Percentiles rank a stretch among this genome's conserved stretches.
Evolutionary conservation across 2,113 vertebrate genomes (phyloP).

Genomic region (Gymnocephalus cernua): DNA sequence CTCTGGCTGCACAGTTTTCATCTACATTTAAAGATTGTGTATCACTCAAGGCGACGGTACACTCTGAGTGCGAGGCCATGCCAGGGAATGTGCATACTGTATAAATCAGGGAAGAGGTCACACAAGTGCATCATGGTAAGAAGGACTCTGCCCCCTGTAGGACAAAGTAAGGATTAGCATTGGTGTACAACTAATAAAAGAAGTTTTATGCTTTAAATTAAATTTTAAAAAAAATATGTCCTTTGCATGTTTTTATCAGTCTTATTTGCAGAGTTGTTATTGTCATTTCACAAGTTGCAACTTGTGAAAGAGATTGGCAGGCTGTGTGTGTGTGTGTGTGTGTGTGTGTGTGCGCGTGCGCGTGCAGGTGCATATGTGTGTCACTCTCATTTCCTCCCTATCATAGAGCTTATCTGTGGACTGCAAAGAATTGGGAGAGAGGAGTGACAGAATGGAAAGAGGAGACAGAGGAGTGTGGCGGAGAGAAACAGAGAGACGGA

Average conservation of each 20-base stretch:
- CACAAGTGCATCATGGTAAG: background rate
- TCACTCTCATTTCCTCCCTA: slow-evolving; percentile 64
- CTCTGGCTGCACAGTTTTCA: slow-evolving; percentile 18
- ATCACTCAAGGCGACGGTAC: slow-evolving; percentile 37
- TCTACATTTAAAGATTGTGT: slow-evolving; percentile 45
- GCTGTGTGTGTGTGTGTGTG: slow-evolving; percentile 25
- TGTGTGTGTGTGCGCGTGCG: slow-evolving; percentile 7
- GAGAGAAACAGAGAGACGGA: slow-evolving; percentile 49
- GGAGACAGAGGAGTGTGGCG: slow-evolving; percentile 53
- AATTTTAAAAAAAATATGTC: background rate
- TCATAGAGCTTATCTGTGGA: slow-evolving; percentile 67
- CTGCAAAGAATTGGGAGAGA: slow-evolving; percentile 64
- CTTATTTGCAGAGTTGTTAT: slow-evolving; percentile 41
- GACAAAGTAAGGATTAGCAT: background rate
- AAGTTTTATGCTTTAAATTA: background rate
- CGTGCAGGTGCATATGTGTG: slow-evolving; percentile 29
- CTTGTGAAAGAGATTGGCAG: slow-evolving; percentile 15
- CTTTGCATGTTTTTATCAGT: background rate
- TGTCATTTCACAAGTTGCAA: background rate
- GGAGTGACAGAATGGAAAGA: slow-evolving; percentile 73
- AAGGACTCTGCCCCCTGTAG: slow-evolving; percentile 44
- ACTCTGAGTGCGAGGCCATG: slow-evolving; percentile 26
- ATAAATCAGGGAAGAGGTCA: slow-evolving; percentile 59
- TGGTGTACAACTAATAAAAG: background rate
- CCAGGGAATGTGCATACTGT: slow-evolving; percentile 52